phyloP scores from a whole-genome alignment of 2,888 invertebrate genomes.

The Cosmia pyralina region DNA sequence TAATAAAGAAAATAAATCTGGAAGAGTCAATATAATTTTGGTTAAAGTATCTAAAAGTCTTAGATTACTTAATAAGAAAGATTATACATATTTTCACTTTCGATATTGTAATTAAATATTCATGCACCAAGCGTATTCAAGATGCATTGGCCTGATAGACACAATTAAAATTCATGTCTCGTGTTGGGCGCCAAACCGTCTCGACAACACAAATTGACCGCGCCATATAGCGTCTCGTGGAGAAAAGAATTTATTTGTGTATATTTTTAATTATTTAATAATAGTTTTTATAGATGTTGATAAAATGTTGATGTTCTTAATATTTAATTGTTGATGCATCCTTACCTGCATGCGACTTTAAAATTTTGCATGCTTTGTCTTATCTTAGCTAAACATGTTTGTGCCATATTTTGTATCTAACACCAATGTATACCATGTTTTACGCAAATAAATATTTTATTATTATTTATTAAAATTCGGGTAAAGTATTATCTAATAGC shows the following conservation, averaged over 20 bases:
- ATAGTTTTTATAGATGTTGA: background rate
- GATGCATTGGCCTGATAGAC: slow-evolving; percentile 50
- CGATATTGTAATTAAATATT: slow-evolving; percentile 27
- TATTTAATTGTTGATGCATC: too few relatives aligned
- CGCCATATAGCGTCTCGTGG: slow-evolving; percentile 78
- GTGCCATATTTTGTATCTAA: too few relatives aligned
- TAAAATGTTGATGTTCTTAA: too few relatives aligned
- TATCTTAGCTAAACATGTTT: too few relatives aligned
- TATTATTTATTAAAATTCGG: background rate
- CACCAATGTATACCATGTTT: too few relatives aligned
- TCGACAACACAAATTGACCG: slow-evolving; percentile 80
- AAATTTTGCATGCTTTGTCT: too few relatives aligned
- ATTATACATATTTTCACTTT: background rate
- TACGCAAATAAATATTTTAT: too few relatives aligned
- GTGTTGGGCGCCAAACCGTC: slow-evolving; percentile 50
- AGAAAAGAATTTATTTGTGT: slow-evolving; percentile 49
- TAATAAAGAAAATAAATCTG: background rate
- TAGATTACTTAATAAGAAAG: background rate
- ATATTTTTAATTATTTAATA: background rate
- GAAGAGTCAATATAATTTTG: background rate
- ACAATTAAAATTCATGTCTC: slow-evolving; percentile 47
- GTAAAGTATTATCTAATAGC: background rate
- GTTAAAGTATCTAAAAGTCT: background rate
- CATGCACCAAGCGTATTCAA: slow-evolving; percentile 45
- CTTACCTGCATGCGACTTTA: too few relatives aligned